phyloP scores from a whole-genome alignment of 1,140 invertebrate genomes.

The Drosophila azteca region DNA sequence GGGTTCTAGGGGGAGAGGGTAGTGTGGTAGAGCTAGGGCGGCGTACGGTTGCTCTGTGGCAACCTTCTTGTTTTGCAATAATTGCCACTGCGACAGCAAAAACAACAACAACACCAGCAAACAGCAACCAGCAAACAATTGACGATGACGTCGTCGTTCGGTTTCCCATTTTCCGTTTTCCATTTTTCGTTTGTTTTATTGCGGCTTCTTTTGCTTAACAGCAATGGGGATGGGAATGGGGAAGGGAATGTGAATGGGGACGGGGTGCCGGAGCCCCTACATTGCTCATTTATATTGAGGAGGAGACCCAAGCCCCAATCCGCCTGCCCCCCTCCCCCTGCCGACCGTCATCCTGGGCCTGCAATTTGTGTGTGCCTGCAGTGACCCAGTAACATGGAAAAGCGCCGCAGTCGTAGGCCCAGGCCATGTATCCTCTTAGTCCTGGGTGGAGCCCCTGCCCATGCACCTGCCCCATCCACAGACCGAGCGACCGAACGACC shows the following conservation, averaged over 20 bases:
- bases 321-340: neutral
- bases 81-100: conserved; percentile 43
- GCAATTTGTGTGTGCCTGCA: conserved; percentile 82
- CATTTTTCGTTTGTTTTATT: conserved; percentile 67
- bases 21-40: too few relatives aligned
- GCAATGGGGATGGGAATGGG: conserved; percentile 17
- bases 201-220: conserved; percentile 67
- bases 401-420: conserved; percentile 51
- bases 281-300: conserved; percentile 78
- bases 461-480: too few relatives aligned
- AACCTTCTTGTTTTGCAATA: conserved; percentile 63
- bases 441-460: neutral
- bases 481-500: too few relatives aligned
- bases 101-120: neutral
- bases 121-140: conserved; percentile 37
- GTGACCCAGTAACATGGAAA: conserved; percentile 83
- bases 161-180: conserved; percentile 42
- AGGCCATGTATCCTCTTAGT: conserved; percentile 16
- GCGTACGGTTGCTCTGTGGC: conserved; percentile 1
- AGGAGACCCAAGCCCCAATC: too few relatives aligned
- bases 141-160: conserved; percentile 48
- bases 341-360: conserved; percentile 14
- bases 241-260: neutral
- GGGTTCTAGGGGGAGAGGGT: neutral
- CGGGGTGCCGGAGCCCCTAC: conserved; percentile 21